phyloP scores from a whole-genome alignment of 64 coral and sea anemone genomes.

The Dendronephthya gigantea region DNA sequence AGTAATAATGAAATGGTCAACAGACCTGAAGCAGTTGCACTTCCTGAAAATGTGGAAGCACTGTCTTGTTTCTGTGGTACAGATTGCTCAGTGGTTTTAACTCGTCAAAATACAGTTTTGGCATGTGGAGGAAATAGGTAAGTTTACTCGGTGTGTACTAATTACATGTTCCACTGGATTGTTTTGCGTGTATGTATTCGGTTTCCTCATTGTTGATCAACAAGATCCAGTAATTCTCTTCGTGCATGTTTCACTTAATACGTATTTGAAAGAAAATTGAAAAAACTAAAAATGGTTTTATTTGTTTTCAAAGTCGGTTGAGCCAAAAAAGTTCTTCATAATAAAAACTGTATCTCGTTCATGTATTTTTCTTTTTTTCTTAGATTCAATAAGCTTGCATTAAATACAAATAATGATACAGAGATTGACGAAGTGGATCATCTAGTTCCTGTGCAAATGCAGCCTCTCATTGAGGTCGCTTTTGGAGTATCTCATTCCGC shows the following conservation, averaged over 20 bases:
- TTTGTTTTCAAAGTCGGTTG: neutral
- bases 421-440: conserved; percentile 45
- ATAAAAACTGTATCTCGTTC: too few species aligned
- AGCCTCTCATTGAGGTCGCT: conserved; percentile 38
- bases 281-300: neutral
- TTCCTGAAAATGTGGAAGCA: conserved; percentile 31
- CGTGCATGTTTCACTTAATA: too few species aligned
- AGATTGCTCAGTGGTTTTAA: conserved; percentile 66
- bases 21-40: conserved; percentile 27
- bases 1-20: conserved; percentile 45
- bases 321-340: too few species aligned
- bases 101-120: conserved; percentile 52
- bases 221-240: too few species aligned
- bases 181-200: too few species aligned
- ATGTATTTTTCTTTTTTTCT: neutral
- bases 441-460: conserved; percentile 26
- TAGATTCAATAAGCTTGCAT: conserved; percentile 80
- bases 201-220: too few species aligned
- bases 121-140: conserved; percentile 70
- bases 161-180: neutral
- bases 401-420: conserved; percentile 24
- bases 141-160: neutral
- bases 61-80: conserved; percentile 59
- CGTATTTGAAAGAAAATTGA: neutral
- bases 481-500: conserved; percentile 73